Conservation (phyloP, 2,888 invertebrate genomes). For the Hermaeophaga mercurialis region DNA sequence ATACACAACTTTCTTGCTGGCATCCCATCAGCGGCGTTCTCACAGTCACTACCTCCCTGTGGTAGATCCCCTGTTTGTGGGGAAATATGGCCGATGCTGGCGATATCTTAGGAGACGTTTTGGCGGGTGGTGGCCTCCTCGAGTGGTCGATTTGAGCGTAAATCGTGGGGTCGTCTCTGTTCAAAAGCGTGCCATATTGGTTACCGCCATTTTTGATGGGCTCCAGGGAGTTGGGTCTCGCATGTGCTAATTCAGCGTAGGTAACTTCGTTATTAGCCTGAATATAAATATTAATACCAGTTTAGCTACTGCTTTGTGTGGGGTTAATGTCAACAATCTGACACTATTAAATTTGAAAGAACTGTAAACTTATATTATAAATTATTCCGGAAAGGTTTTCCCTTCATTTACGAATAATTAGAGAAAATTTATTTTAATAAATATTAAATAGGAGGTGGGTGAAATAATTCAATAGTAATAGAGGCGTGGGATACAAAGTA, state of each 20-base stretch:
- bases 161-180: constrained; percentile 69
- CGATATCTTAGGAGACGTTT: constrained; percentile 59
- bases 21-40: constrained; percentile 73
- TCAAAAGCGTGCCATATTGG: constrained; percentile 53
- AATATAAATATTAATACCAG: constrained; percentile 18
- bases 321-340: too few relatives aligned
- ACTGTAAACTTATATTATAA: too few relatives aligned
- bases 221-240: constrained; percentile 62
- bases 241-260: constrained; percentile 66
- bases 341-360: too few relatives aligned
- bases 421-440: too few relatives aligned
- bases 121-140: constrained; percentile 58
- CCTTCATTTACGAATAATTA: too few relatives aligned
- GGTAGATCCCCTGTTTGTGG: constrained; percentile 56
- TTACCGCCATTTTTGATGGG: constrained; percentile 54
- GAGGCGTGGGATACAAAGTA: too few relatives aligned
- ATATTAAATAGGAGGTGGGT: too few relatives aligned
- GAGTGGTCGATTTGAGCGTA: constrained; percentile 77
- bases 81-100: constrained; percentile 54
- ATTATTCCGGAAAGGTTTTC: too few relatives aligned
- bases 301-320: too few relatives aligned
- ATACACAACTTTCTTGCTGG: constrained; percentile 73
- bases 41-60: constrained; percentile 72
- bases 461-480: too few relatives aligned
- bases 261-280: constrained; percentile 63